Base-by-base conservation (phyloP, 2,797 vertebrate genomes). In the Cryptoprocta ferox region DNA sequence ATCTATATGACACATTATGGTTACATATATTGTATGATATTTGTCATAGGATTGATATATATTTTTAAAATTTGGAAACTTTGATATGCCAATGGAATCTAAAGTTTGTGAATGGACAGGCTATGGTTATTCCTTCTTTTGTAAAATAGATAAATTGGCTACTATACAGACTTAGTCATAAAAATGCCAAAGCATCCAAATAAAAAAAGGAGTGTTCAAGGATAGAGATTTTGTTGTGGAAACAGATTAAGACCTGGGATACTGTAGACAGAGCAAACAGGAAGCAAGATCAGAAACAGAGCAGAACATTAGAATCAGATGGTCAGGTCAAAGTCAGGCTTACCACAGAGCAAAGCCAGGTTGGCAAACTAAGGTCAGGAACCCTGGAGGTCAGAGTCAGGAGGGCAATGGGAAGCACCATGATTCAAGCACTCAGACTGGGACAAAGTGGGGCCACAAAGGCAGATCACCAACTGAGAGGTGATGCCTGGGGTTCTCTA, bases 291-390 rank as follows among this genome's bases (percentile, higher is more conserved):
- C 37, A 94, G 68, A 95, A 92, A 92, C 80, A 65, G 59, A 94
- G 42, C 39, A 88, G 89, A 90, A 82, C 48, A 70, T 95, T 84
- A 70, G 89, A 93, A 68, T 95, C 68, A 89, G 53, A 93, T 88
- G 82, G 65, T 66, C 30, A 61, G 83, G 83, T 95, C 92, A 96
- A 97, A 95, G 84, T 93, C 86, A 97, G 93, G 45, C 93, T 92
- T 66, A 92, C 83, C 32, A 45, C 50, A 18, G 79, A 93, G 86
- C 39, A 59, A 81, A 88, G 39, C 32, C 82, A 83, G 88, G 50
- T n/a, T 91, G 79, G 89, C 66, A 91, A 87, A 96, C 65, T 85
- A 39, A 90, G 90, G 50, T 94, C 65, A 87, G 66, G 86, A 90
- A 80, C 42, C 24, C 59, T 85, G 88, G 63, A 93, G 59, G 68